phyloP scores from a whole-genome alignment of 2,113 vertebrate genomes.

The Setophaga coronata region DNA sequence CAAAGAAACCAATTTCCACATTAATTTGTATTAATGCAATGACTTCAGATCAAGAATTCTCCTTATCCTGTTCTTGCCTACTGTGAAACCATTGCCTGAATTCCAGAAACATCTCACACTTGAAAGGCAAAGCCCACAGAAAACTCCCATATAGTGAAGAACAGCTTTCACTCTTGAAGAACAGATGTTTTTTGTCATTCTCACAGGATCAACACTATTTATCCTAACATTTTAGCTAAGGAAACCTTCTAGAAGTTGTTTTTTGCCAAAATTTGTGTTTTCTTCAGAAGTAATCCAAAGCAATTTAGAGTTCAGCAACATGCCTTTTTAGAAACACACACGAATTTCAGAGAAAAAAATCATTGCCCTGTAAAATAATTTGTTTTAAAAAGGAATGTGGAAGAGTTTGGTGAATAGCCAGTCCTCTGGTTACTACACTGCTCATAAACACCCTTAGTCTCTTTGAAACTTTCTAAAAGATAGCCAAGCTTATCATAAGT shows the following conservation, averaged over 20 bases:
- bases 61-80: not conserved
- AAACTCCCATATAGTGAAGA: not conserved
- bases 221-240: not conserved
- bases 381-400: not conserved
- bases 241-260: not conserved
- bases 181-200: not conserved
- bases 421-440: not conserved
- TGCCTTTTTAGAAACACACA: not conserved
- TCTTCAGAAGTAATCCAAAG: not conserved
- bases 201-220: not conserved
- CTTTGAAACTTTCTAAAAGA: not conserved
- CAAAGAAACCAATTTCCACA: constrained; percentile 54
- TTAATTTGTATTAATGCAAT: constrained; percentile 42
- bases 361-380: not conserved
- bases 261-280: not conserved
- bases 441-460: not conserved
- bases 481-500: not conserved
- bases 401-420: not conserved
- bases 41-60: constrained; percentile 35
- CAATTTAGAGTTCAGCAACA: not conserved
- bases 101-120: constrained; percentile 13
- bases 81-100: not conserved
- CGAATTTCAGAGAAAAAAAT: not conserved
- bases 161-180: not conserved
- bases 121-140: not conserved